Evolutionary conservation across 37 sponge, comb jelly and placozoan species (phyloP), one percentile per base, ranked within the genome.

Genomic region (Lycopodina hypogea): DNA sequence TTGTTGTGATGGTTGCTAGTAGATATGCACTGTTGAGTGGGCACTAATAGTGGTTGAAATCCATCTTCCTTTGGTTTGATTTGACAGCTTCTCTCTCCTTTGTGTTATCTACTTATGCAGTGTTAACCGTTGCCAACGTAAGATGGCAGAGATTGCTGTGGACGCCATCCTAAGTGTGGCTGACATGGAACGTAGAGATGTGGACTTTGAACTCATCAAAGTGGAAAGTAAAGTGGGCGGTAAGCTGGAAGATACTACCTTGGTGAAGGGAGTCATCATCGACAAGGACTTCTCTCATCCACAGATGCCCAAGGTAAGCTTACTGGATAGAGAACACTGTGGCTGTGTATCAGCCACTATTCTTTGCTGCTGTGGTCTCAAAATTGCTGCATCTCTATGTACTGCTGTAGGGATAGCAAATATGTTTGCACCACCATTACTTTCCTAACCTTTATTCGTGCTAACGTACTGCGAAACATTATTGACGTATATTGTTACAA

Each of bases 71-170:
- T n/a, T n/a, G n/a, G n/a, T n/a, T n/a, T n/a, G n/a, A n/a, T n/a
- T n/a, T n/a, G n/a, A n/a, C n/a, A n/a, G 9, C 48, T 45, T 45
- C 48, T 4, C 48, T 45, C 48, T 9, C 9, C 48, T 45, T 4
- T 45, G 30, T 66, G 34, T 35, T 37, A 17, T 36, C 37, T 36
- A 4, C 7, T 4, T 24, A 2, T 53, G 9, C 71, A 94, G 95
- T 42, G 89, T 97, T 60, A 97, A 95, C 52, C 82, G 91, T 15
- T 97, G 99, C 82, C 93, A 90, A 57, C 42, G 93, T 0, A 78
- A 97, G 84, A 87, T 97, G 87, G 99, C 99, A 26, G 94, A 97
- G 79, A 97, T 97, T 39, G 95, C 99, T 29, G 99, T 97, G 36
- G 95, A 97, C 12, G 99, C 95, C 18, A 84, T 97, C 17, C 71